Base-by-base conservation (phyloP, 2,888 invertebrate genomes). In the Melanophora roralis region DNA sequence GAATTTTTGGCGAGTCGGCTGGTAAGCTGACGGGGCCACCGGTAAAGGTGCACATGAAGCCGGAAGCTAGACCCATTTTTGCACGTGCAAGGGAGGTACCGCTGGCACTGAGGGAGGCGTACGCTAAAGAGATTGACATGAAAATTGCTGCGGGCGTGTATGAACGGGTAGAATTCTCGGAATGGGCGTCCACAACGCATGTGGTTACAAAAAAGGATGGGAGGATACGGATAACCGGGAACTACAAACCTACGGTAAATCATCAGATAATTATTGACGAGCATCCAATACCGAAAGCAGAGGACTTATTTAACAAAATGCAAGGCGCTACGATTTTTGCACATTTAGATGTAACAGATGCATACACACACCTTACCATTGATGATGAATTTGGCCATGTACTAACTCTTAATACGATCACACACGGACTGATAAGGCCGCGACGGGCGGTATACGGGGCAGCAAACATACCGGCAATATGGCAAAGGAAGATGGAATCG, bases 201-300 rank as follows among this genome's bases (percentile, higher is more conserved):
- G 43, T 78, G 11, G 64, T 73, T 12, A 57, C 62, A 16, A 71
- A 72, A 36, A 78, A 65, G 40, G 73, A 62, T 19, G 78, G 78
- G 0, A 67, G n/a, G 9, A 74, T 62, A 19, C 27, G 62, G 7
- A 62, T 73, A 14, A 62, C 53, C 2, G 62, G 38, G 2, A 74
- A 81, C 45, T 81, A 76, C 23, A 82, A 75, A 14, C 81, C 81
- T n/a, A 76, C 80, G 5, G 14, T 75, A 11, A 82, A 78, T 12
- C 57, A 78, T 0, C 59, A 60, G 47, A 76, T 81, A 34, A 51
- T 73, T 1, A 65, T 76, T 23, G 81, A 79, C 38, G 65, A 79
- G 36, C 64, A 68, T 40, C 79, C 79, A 9, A 69, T 71, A 27
- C 68, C 57, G 14, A 69, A 7, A 12, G 9, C 57, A 4, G 68